Evolutionary conservation across 2,888 invertebrate genomes (phyloP).

Genomic region (Drosophila demipolita): DNA sequence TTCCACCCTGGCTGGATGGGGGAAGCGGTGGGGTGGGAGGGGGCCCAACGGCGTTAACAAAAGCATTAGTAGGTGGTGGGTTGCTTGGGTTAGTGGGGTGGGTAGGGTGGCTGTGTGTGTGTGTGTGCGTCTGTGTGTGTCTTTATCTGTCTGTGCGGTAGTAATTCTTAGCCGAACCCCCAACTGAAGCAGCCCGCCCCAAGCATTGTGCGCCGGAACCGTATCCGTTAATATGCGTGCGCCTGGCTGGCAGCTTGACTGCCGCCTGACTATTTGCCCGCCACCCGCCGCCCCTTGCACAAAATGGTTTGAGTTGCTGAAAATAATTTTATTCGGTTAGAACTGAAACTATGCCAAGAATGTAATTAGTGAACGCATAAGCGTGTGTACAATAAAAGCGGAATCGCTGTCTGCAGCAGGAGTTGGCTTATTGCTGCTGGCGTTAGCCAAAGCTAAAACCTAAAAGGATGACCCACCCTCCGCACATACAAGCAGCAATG

Average conservation of each 20-base stretch:
- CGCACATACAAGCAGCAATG: slow-evolving; percentile 14
- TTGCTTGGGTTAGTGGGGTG: slow-evolving; percentile 18
- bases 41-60: slow-evolving; percentile 20
- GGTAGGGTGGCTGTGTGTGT: slow-evolving; percentile 11
- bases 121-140: slow-evolving; percentile 2
- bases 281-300: background rate
- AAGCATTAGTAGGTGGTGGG: slow-evolving; percentile 29
- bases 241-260: slow-evolving; percentile 16
- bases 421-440: slow-evolving; percentile 19
- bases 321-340: slow-evolving; percentile 84
- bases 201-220: slow-evolving; percentile 29
- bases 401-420: slow-evolving; percentile 35
- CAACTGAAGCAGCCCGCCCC: slow-evolving; percentile 19
- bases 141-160: slow-evolving; percentile 20
- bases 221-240: slow-evolving; percentile 53
- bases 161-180: slow-evolving; percentile 47
- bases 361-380: slow-evolving; percentile 93
- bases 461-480: slow-evolving; percentile 39
- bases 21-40: slow-evolving; percentile 5
- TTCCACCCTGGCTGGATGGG: slow-evolving; percentile 20
- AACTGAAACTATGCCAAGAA: slow-evolving; percentile 97
- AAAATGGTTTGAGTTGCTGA: slow-evolving; percentile 64
- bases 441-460: slow-evolving; percentile 24
- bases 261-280: background rate
- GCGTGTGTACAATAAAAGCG: slow-evolving; percentile 67